Base-by-base conservation (phyloP, 2,797 vertebrate species). In the Phoxinus dragarum region DNA sequence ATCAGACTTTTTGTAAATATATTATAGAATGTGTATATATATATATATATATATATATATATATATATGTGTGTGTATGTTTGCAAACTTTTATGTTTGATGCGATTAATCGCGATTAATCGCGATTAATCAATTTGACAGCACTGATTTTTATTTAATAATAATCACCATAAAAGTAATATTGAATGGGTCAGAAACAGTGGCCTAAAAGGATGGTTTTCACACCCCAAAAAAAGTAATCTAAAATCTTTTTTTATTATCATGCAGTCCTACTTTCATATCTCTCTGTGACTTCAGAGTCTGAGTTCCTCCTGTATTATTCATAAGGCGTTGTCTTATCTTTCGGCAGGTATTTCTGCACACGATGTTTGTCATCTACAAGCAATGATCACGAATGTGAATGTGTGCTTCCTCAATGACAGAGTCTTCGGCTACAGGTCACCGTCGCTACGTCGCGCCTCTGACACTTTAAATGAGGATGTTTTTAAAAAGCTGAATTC, bases 381-480 rank as follows among this genome's bases (percentile, higher is more conserved):
- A 31, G 73, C 73, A 36, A 54, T 6, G 3, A 54, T 36, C 34
- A 54, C 49, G 54, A 36, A 54, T 54, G 31, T 36, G 10, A 75
- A 75, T 21, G 34, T 76, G 5, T 34, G 11, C 59, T 64, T 64
- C 23, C 56, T 74, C 42, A 47, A 42, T 31, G 47, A 31, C n/a
- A 47, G 8, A 52, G 44, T 59, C 59, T 61, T 61, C 16, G 17
- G 6, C 64, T 17, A 66, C 31, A 8, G 49, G 49, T 38, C 74
- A 56, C 23, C 2, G 0, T 8, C 47, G 5, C 27, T 49, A 6
- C 2, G 8, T 73, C 0, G 10, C 19, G 8, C 52, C 52, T 76
- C 74, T 56, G 49, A 76, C 74, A 38, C 31, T n/a, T 76, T 56
- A 61, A 78, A 78, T 42, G 4, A 61, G 38, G 7, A 42, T 27